Conservation (phyloP, 1,140 invertebrate genomes). For the Philopotamus ludificatus region DNA sequence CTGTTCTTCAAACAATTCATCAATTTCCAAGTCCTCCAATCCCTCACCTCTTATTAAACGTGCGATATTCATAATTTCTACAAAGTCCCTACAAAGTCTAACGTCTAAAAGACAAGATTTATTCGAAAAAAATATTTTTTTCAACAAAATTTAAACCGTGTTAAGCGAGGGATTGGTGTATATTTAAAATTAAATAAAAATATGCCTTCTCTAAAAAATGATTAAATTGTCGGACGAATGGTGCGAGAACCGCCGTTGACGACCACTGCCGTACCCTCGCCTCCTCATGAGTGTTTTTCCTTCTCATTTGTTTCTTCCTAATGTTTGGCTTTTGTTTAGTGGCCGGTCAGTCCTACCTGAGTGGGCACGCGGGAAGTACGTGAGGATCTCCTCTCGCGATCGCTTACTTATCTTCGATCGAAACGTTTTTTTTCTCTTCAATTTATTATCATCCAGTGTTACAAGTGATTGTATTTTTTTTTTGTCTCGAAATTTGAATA, state of each 20-base stretch:
- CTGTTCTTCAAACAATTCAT: too few relatives aligned
- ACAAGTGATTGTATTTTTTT: neutral
- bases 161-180: too few relatives aligned
- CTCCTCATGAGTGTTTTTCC: constrained; percentile 56
- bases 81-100: too few relatives aligned
- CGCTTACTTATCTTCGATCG: neutral
- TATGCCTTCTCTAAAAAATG: neutral
- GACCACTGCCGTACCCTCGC: constrained; percentile 50
- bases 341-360: constrained; percentile 57
- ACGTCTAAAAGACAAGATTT: too few relatives aligned
- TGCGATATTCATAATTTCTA: too few relatives aligned
- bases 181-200: neutral
- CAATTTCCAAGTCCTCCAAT: too few relatives aligned
- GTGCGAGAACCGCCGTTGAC: neutral
- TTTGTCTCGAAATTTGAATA: neutral
- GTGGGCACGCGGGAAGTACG: constrained; percentile 48
- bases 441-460: neutral
- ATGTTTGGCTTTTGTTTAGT: constrained; percentile 59
- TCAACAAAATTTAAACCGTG: too few relatives aligned
- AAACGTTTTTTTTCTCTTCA: neutral
- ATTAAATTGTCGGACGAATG: too few relatives aligned
- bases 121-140: too few relatives aligned
- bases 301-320: constrained; percentile 58
- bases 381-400: neutral
- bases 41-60: too few relatives aligned